Evolutionary conservation across 2,797 vertebrate genomes (phyloP).

Genomic region (Podarcis siculus): DNA sequence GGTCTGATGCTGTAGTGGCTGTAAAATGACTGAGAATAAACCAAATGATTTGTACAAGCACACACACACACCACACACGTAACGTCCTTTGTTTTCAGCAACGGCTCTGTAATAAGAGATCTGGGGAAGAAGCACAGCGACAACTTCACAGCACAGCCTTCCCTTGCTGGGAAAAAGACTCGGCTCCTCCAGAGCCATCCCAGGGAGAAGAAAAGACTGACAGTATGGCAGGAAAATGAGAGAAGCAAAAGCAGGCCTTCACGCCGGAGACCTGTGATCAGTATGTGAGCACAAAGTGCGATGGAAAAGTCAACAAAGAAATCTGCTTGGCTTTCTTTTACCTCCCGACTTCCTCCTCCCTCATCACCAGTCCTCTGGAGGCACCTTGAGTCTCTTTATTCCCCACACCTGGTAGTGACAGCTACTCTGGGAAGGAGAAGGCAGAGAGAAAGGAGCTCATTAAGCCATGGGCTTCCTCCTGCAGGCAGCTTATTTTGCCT

Average conservation of each 20-base stretch:
- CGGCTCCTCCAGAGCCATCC: neutral
- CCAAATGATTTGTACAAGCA: neutral
- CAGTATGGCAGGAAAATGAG: neutral
- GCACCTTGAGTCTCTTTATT: neutral
- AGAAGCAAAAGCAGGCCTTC: neutral
- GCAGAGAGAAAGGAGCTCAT: neutral
- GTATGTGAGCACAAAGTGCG: neutral
- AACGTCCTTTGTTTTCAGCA: no score
- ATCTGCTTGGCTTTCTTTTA: neutral
- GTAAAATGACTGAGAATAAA: slow-evolving; percentile 3
- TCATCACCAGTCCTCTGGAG: neutral
- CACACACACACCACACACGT: neutral
- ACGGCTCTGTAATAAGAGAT: neutral
- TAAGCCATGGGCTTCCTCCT: neutral
- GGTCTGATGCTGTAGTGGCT: neutral
- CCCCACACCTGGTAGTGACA: neutral
- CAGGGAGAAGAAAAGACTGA: neutral
- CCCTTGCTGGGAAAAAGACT: neutral
- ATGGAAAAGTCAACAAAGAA: slow-evolving; percentile 14
- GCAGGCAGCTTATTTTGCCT: neutral
- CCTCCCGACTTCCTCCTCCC: neutral
- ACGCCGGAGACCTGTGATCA: neutral
- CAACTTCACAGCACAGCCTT: neutral
- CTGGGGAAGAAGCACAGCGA: neutral
- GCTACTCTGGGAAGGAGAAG: neutral